phyloP scores from a whole-genome alignment of 2,113 vertebrate genomes.

The Empidonax alnorum region DNA sequence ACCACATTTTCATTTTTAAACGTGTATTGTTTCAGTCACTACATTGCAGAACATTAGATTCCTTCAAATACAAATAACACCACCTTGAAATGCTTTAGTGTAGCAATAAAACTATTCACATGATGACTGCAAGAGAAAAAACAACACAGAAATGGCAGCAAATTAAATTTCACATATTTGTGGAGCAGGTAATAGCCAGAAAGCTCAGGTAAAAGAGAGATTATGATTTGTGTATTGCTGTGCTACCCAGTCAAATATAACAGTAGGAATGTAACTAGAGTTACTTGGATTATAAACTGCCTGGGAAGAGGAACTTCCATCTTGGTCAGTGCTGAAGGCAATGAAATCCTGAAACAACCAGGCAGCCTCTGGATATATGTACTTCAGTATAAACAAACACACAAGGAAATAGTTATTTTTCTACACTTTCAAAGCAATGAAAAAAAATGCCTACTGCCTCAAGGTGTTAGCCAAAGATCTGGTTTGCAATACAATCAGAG shows the following conservation, averaged over 20 bases:
- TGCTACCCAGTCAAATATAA: not conserved
- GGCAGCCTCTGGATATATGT: not conserved
- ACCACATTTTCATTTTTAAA: slow-evolving; percentile 4
- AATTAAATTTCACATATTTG: not conserved
- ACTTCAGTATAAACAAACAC: not conserved
- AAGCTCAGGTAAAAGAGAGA: not conserved
- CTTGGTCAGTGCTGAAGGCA: not conserved
- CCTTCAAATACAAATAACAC: not conserved
- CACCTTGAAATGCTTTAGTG: not conserved
- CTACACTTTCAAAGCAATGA: not conserved
- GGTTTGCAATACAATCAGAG: not conserved
- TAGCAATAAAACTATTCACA: not conserved
- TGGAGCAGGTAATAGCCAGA: not conserved
- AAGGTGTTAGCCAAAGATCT: not conserved
- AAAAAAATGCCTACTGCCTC: not conserved
- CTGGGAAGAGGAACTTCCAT: not conserved
- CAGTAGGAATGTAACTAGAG: not conserved
- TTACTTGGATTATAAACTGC: not conserved
- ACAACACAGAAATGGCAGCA: not conserved
- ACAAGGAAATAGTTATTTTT: not conserved
- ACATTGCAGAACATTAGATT: not conserved
- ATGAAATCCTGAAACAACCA: not conserved
- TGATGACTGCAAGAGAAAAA: not conserved
- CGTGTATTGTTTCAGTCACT: not conserved
- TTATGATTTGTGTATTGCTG: not conserved